Percentiles rank a stretch among this genome's conserved stretches.
These are phyloP conservation scores for Noctua janthina DNA, from an alignment of 2,888 invertebrate genomes.

Conservation along the genomic window DNA sequence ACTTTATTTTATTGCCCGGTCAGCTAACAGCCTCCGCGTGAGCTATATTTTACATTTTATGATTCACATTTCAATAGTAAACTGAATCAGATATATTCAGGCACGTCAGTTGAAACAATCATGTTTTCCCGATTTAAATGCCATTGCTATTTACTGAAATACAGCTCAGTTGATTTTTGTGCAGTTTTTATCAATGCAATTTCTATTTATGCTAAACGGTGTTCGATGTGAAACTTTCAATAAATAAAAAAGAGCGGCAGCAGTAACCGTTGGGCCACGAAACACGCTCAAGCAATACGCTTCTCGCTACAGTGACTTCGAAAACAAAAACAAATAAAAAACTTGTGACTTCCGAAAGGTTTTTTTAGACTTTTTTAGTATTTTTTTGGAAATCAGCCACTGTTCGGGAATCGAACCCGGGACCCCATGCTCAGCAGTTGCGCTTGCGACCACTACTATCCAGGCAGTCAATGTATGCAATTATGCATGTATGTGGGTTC, in stretches of 20 bases:
- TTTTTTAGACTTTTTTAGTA: too few species aligned
- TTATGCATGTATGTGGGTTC: neutral
- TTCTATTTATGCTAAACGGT: conserved; percentile 4
- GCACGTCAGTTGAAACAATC: conserved; percentile 16
- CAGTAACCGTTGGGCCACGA: too few species aligned
- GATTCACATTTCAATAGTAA: conserved; percentile 32
- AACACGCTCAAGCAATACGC: too few species aligned
- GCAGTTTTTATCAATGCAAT: conserved; percentile 16
- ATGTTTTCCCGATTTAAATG: conserved; percentile 8
- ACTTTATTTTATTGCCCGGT: conserved; percentile 19
- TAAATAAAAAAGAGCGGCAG: too few species aligned
- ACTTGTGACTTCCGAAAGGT: too few species aligned
- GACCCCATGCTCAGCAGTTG: too few species aligned
- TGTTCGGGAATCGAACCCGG: too few species aligned
- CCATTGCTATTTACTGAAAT: conserved; percentile 1
- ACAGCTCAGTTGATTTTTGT: conserved; percentile 6
- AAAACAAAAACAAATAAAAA: too few species aligned
- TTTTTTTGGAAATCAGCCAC: too few species aligned
- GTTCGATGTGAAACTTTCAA: neutral
- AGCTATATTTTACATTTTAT: conserved; percentile 34
- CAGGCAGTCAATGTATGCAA: neutral
- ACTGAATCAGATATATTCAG: conserved; percentile 34
- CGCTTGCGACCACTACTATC: too few species aligned
- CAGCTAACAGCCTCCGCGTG: neutral
- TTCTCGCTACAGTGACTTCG: too few species aligned